A percentile compares a stretch with the other conserved stretches of the same genome.
Conservation (phyloP, 2,797 vertebrate species). For the Neopelma chrysocephalum region DNA sequence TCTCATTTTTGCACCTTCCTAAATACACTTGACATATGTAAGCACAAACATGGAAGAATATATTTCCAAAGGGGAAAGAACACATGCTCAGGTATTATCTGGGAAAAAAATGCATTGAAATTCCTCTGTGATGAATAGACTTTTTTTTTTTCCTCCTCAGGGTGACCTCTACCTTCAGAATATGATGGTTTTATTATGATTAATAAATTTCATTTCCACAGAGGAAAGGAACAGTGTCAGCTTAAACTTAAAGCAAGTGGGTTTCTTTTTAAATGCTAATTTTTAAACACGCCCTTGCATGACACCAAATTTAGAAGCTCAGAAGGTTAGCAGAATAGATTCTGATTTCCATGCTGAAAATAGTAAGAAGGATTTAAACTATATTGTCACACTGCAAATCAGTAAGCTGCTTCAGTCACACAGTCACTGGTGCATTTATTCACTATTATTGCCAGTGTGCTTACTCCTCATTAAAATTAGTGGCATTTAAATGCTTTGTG, state of each 20-base stretch:
- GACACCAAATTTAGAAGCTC: conserved; percentile 73
- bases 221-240: conserved; percentile 79
- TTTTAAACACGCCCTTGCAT: conserved; percentile 75
- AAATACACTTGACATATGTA: conserved; percentile 1
- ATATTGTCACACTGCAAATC: background rate
- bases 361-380: conserved; percentile 15
- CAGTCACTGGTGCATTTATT: background rate
- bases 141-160: conserved; percentile 57
- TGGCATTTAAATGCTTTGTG: conserved; percentile 9
- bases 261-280: conserved; percentile 82
- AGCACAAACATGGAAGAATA: conserved; percentile 3
- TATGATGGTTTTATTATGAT: conserved; percentile 80
- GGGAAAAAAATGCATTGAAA: conserved; percentile 35
- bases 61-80: conserved; percentile 37
- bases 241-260: conserved; percentile 77
- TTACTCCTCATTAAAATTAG: conserved; percentile 11
- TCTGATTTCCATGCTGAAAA: conserved; percentile 47
- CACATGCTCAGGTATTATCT: conserved; percentile 18
- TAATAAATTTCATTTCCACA: conserved; percentile 83
- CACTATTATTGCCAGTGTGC: background rate
- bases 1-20: background rate
- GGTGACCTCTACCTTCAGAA: conserved; percentile 81
- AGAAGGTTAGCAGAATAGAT: conserved; percentile 73
- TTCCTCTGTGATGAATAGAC: conserved; percentile 58
- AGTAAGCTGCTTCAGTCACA: background rate